These are phyloP conservation scores for Porites lutea DNA, from an alignment of 64 coral and sea anemone species.

Conservation along the genomic window DNA sequence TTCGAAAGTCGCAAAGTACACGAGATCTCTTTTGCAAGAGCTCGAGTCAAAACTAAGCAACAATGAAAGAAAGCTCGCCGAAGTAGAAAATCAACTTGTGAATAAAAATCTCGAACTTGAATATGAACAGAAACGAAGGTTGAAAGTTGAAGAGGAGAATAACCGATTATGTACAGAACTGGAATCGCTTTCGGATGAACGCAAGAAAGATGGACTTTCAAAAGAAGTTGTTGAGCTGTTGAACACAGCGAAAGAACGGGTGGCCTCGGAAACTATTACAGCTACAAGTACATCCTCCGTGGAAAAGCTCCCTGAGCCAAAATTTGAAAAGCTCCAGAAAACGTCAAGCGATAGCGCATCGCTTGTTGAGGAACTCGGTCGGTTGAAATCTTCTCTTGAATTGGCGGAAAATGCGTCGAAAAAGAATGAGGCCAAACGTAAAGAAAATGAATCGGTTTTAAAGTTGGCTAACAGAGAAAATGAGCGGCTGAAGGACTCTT, in stretches of 20 bases:
- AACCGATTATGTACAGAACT: conserved; percentile 55
- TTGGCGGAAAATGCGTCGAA: conserved; percentile 4
- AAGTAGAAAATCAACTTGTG: conserved; percentile 79
- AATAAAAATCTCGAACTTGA: conserved; percentile 84
- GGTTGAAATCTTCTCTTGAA: conserved; percentile 30
- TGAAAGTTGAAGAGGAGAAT: conserved; percentile 86
- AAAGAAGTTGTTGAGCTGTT: conserved; percentile 74
- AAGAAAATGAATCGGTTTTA: conserved; percentile 1
- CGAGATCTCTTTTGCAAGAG: conserved; percentile 90
- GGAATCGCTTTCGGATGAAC: conserved; percentile 37
- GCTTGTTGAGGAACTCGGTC: conserved; percentile 37
- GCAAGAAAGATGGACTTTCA: conserved; percentile 70
- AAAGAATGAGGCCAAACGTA: background rate
- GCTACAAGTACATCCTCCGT: conserved; percentile 4
- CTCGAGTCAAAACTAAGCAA: conserved; percentile 91
- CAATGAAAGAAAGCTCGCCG: conserved; percentile 82
- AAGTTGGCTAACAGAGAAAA: conserved; percentile 17
- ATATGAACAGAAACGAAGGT: conserved; percentile 73
- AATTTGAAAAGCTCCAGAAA: conserved; percentile 40
- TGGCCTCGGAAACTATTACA: conserved; percentile 41
- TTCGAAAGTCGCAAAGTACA: conserved; percentile 97
- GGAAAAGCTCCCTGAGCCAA: conserved; percentile 18
- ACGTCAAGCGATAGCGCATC: conserved; percentile 8
- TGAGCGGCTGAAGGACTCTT: conserved; percentile 16
- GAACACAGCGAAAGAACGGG: conserved; percentile 73